phyloP scores from a whole-genome alignment of 64 coral and sea anemone species.

The Pocillopora damicornis region DNA sequence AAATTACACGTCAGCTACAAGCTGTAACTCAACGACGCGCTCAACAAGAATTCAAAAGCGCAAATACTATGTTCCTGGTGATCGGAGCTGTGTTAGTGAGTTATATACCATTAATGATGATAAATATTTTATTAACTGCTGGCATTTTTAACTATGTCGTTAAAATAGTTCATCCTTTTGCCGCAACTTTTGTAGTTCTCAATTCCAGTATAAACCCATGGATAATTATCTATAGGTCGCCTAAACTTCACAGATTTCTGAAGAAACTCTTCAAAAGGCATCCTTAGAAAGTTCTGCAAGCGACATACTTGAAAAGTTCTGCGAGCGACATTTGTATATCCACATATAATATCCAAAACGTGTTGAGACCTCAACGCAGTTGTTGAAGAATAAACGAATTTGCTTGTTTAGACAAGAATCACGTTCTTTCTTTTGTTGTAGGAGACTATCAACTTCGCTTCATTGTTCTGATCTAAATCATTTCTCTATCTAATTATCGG shows the following conservation, averaged over 20 bases:
- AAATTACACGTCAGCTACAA: not conserved
- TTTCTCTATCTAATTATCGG: too few species aligned
- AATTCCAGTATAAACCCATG: not conserved
- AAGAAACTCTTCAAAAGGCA: not conserved
- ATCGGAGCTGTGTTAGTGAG: not conserved
- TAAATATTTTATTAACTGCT: not conserved
- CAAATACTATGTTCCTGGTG: not conserved
- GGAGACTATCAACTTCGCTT: too few species aligned
- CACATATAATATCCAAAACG: too few species aligned
- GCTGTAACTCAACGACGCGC: not conserved
- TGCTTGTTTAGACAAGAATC: too few species aligned
- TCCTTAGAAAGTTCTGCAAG: not conserved
- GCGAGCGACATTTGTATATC: too few species aligned
- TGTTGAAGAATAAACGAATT: too few species aligned
- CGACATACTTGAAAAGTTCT: too few species aligned
- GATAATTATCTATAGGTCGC: not conserved
- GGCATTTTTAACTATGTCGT: not conserved
- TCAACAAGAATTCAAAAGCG: not conserved
- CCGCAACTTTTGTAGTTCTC: not conserved
- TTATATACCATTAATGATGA: not conserved
- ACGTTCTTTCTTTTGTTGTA: too few species aligned
- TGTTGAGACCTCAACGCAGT: too few species aligned
- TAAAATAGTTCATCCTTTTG: not conserved
- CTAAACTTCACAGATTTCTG: not conserved
- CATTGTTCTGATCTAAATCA: too few species aligned